Percentiles rank a stretch among this genome's conserved stretches.
These are phyloP conservation scores for Apostichopus leukothele DNA, from an alignment of 53 echinoderm and acorn worm species.

Conservation along the genomic window DNA sequence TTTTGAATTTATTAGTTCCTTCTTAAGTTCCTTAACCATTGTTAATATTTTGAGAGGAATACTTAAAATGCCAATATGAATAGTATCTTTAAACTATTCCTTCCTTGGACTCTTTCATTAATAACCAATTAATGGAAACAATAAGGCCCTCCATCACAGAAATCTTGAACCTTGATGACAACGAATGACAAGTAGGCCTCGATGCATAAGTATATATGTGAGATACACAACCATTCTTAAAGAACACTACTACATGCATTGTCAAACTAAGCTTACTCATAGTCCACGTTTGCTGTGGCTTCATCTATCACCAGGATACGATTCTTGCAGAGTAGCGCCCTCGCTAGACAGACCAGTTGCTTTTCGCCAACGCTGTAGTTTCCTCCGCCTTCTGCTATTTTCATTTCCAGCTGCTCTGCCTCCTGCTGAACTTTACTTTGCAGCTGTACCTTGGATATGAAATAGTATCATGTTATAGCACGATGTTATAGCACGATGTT, in stretches of 20 bases:
- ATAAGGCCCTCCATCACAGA: too few relatives aligned
- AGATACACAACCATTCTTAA: background rate
- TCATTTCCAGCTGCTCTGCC: constrained; percentile 69
- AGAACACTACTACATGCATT: background rate
- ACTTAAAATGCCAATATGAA: too few relatives aligned
- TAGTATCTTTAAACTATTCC: too few relatives aligned
- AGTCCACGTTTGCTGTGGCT: constrained; percentile 89
- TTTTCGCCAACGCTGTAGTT: constrained; percentile 94
- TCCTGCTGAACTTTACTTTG: constrained; percentile 62
- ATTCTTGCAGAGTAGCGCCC: constrained; percentile 76
- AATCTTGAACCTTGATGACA: too few relatives aligned
- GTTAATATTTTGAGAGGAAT: too few relatives aligned
- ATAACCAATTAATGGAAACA: too few relatives aligned
- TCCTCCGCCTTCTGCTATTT: constrained; percentile 74
- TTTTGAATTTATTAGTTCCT: too few relatives aligned
- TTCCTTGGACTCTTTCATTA: too few relatives aligned
- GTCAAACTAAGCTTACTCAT: constrained; percentile 49
- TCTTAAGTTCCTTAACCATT: too few relatives aligned
- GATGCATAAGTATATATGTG: background rate
- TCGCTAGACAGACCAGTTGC: constrained; percentile 86
- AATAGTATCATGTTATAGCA: too few relatives aligned
- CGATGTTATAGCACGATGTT: too few relatives aligned
- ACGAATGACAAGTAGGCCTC: too few relatives aligned
- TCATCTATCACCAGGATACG: constrained; percentile 87
- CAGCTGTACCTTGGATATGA: constrained; percentile 70